These are phyloP conservation scores for Naja naja DNA, from an alignment of 2,113 vertebrate species.

Conservation along the genomic window DNA sequence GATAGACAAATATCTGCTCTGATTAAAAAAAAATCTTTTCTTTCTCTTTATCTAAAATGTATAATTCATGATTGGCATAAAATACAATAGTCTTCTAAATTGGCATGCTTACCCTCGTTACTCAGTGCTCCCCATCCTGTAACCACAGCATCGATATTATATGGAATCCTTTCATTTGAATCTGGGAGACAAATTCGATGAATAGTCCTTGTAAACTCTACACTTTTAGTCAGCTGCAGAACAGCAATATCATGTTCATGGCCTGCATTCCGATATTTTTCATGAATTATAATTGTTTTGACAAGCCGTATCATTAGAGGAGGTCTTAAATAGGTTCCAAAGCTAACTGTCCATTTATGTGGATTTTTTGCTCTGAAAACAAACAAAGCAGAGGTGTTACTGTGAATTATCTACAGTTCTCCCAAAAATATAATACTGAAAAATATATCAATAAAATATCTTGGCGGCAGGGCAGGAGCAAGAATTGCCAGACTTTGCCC, in stretches of 20 bases:
- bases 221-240: conserved; percentile 78
- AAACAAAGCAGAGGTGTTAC: neutral
- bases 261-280: conserved; percentile 73
- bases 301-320: conserved; percentile 64
- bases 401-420: neutral
- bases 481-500: no score
- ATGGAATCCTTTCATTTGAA: conserved; percentile 67
- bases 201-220: conserved; percentile 72
- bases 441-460: neutral
- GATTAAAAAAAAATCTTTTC: neutral
- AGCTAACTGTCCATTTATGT: conserved; percentile 79
- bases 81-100: neutral
- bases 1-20: neutral
- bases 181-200: conserved; percentile 82
- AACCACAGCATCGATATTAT: conserved; percentile 69
- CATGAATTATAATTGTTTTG: conserved; percentile 80
- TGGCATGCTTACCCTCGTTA: conserved; percentile 61
- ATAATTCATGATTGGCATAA: neutral
- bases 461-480: neutral
- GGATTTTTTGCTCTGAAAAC: conserved; percentile 67
- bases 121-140: conserved; percentile 85
- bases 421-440: neutral
- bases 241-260: conserved; percentile 85
- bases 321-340: conserved; percentile 74
- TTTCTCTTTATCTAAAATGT: neutral